Base-by-base conservation (phyloP, 1,140 invertebrate species). In the Drosophila triauraria region DNA sequence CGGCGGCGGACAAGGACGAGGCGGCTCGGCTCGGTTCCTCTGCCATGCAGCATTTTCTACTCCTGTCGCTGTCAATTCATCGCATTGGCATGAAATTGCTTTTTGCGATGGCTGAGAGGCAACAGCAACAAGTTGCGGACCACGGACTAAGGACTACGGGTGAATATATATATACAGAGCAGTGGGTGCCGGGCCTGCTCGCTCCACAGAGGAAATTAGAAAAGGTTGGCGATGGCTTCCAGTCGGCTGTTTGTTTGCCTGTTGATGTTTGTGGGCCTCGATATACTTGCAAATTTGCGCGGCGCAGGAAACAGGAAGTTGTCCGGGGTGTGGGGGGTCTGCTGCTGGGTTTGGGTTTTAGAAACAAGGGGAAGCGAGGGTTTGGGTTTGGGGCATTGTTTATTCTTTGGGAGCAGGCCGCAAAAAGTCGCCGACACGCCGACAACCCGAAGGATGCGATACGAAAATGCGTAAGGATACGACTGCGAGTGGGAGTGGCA, bases 31-130 rank as follows among this genome's bases (percentile, higher is more conserved):
- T 30, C 23, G 47, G 47, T 32, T 47, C 44, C 40, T 13, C 25
- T 50, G 59, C 46, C 32, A 23, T 47, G 20, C 17, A 10, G n/a
- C 35, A 38, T 60, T 35, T 38, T 25, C 62, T 54, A 51, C 67
- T 68, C 23, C 47, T 47, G 82, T 82, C 79, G 85, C 75, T 69
- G 80, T 71, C 78, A 85, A 68, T 80, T 82, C 79, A 60, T 71
- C 69, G 68, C 82, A 75, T 72, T 84, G 85, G 82, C 78, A 82
- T 76, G 85, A 91, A 90, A 90, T 90, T 90, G 85, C 86, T 90
- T 90, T 88, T 91, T 82, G 70, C 78, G 53, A 87, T 75, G 70
- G 64, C 80, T 81, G 84, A 23, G 48, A 44, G 67, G 63, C 50
- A 38, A 59, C 43, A 71, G 69, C 70, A 72, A 72, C 70, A 60